A percentile compares a stretch with the other conserved stretches of the same genome.
phyloP scores from a whole-genome alignment of 2,888 invertebrate genomes.

The Escarpia spicata region DNA sequence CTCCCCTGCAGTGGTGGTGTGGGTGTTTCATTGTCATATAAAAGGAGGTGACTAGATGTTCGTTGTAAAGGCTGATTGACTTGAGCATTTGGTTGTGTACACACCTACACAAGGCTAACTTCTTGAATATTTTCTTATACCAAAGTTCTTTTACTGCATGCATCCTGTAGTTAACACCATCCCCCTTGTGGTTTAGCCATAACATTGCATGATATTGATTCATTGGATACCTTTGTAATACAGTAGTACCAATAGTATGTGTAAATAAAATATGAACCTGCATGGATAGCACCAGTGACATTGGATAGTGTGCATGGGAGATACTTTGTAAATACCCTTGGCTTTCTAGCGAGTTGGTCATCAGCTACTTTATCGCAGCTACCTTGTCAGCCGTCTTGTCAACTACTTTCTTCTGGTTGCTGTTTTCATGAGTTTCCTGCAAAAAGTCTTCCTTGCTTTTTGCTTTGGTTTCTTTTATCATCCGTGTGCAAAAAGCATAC shows the following conservation, averaged over 20 bases:
- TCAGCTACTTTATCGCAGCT: neutral
- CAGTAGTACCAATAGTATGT: neutral
- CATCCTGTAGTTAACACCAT: neutral
- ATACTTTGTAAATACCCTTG: neutral
- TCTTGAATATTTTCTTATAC: neutral
- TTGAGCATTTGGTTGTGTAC: neutral
- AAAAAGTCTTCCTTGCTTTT: neutral
- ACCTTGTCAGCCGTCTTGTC: neutral
- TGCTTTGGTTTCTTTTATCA: neutral
- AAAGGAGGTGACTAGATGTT: neutral
- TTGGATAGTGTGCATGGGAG: constrained; percentile 2
- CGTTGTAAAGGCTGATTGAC: neutral
- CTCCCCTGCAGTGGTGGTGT: neutral
- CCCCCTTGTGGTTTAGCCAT: neutral
- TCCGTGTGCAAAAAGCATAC: neutral
- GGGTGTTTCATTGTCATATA: neutral
- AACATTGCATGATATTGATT: neutral
- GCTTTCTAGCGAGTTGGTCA: neutral
- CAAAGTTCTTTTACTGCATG: neutral
- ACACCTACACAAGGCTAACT: too few relatives aligned
- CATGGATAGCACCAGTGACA: neutral
- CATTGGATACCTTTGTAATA: neutral
- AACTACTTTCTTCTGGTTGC: neutral
- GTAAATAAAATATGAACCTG: neutral
- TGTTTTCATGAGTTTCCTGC: neutral